These are phyloP conservation scores for Fulica atra DNA, from an alignment of 2,113 vertebrate species.

Conservation along the genomic window DNA sequence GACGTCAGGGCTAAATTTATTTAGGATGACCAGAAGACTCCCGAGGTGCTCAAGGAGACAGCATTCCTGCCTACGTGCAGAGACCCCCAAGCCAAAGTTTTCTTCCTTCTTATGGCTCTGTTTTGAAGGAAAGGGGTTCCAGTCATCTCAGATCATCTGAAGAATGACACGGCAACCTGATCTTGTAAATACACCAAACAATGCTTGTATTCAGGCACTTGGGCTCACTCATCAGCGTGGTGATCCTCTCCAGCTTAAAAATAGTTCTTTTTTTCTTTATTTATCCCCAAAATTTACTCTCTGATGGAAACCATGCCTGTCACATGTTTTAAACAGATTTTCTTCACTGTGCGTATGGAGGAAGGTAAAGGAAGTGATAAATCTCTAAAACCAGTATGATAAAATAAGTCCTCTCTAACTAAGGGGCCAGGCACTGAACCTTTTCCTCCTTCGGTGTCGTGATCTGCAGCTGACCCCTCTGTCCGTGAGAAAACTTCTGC, in stretches of 20 bases:
- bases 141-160: background rate
- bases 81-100: background rate
- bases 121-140: background rate
- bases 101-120: background rate
- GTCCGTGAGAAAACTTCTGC: background rate
- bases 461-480: background rate
- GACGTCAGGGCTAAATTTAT: background rate
- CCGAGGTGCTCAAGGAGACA: background rate
- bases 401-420: background rate
- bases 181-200: background rate
- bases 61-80: fast-evolving
- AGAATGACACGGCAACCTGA: background rate
- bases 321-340: conserved; percentile 61
- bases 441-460: background rate
- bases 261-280: background rate
- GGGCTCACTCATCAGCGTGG: background rate
- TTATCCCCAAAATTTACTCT: background rate
- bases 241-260: background rate
- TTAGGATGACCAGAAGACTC: background rate
- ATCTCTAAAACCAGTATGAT: conserved; percentile 27
- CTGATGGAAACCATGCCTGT: background rate
- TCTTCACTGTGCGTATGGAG: background rate
- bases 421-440: background rate
- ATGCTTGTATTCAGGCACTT: background rate
- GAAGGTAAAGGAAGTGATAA: conserved; percentile 64